These are phyloP conservation scores for Lamellibrachia satsuma DNA, from an alignment of 2,888 invertebrate species.

Conservation along the genomic window DNA sequence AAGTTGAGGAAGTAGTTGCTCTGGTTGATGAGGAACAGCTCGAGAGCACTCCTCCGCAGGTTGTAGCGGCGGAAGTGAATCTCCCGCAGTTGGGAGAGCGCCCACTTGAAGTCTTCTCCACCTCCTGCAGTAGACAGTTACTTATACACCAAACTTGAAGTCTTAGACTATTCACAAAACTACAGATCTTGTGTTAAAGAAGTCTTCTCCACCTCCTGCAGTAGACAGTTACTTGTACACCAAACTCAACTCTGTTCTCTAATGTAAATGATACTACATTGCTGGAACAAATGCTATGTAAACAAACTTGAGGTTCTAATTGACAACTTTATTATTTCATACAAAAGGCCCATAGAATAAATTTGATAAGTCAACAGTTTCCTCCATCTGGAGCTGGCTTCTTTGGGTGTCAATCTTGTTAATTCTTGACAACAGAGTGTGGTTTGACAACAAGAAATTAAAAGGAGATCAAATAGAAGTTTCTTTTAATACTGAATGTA, in stretches of 20 bases:
- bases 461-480: too few species aligned
- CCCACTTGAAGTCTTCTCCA: constrained; percentile 68
- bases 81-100: constrained; percentile 71
- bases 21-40: constrained; percentile 74
- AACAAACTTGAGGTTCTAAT: background rate
- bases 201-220: constrained; percentile 57
- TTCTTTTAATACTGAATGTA: too few species aligned
- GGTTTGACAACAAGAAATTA: too few species aligned
- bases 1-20: constrained; percentile 76
- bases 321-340: background rate
- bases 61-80: constrained; percentile 75
- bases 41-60: constrained; percentile 73
- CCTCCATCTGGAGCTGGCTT: too few species aligned
- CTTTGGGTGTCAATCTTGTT: too few species aligned
- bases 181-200: too few species aligned
- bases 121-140: constrained; percentile 27
- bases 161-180: too few species aligned
- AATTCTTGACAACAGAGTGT: too few species aligned
- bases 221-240: background rate
- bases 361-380: too few species aligned
- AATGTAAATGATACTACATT: background rate
- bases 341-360: background rate
- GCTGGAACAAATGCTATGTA: background rate
- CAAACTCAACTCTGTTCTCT: background rate
- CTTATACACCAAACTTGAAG: background rate